Evolutionary conservation across 1,140 invertebrate species (phyloP).

Genomic region (Zaprionus capensis): DNA sequence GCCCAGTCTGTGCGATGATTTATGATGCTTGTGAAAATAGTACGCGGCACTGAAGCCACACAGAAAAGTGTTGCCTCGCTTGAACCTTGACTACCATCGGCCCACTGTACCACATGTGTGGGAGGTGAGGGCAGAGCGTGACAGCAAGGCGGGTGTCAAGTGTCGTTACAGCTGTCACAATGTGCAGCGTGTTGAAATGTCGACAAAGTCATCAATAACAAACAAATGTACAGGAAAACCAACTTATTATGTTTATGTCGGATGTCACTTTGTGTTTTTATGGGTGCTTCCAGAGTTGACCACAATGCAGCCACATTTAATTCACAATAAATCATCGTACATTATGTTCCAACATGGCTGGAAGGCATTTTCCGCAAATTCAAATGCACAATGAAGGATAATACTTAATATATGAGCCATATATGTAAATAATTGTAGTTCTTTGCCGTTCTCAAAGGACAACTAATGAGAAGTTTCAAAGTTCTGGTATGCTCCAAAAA

Average conservation of each 20-base stretch:
- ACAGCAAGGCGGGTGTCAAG: conserved; percentile 15
- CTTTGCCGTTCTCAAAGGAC: too few species aligned
- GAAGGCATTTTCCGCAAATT: conserved; percentile 20
- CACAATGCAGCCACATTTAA: conserved; percentile 63
- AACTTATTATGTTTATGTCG: conserved; percentile 18
- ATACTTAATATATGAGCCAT: not conserved
- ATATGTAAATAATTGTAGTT: not conserved
- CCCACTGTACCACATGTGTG: conserved; percentile 15
- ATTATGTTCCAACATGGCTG: conserved; percentile 17
- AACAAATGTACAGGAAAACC: conserved; percentile 13
- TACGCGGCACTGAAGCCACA: conserved; percentile 24
- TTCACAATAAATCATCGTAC: conserved; percentile 66
- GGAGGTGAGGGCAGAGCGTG: conserved; percentile 5
- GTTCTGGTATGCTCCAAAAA: too few species aligned
- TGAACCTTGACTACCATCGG: conserved; percentile 15
- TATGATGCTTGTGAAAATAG: conserved; percentile 39
- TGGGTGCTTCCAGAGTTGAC: conserved; percentile 16
- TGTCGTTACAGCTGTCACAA: conserved; percentile 64
- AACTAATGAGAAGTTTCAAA: too few species aligned
- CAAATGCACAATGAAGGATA: conserved; percentile 6
- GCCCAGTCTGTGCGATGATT: conserved; percentile 37
- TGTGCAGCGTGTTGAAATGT: conserved; percentile 29
- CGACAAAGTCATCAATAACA: conserved; percentile 65
- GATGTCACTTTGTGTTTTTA: not conserved
- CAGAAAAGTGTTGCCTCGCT: conserved; percentile 9